Evolutionary conservation across 2,888 invertebrate genomes (phyloP), one percentile per base, ranked within the genome.

Genomic region (Eupithecia subfuscata): DNA sequence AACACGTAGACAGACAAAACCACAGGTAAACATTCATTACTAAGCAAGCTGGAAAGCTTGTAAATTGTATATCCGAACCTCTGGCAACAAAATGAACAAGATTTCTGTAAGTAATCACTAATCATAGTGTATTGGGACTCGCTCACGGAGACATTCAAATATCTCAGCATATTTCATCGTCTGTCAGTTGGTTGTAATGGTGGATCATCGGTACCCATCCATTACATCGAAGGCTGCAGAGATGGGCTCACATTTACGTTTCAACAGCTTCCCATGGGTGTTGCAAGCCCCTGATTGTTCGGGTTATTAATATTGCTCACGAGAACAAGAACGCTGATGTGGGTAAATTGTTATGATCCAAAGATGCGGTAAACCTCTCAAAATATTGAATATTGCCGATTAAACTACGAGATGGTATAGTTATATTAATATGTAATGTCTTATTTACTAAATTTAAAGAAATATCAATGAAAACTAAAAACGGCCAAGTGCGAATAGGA

Each of bases 241-340:
- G 81, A 79, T 75, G 81, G 75, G 77, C 79, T 76, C 76, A 75
- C 71, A 77, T 81, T 85, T 82, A 79, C 48, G 76, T 81, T 81
- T 75, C 81, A 74, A 81, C 81, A 82, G 78, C 63, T 77, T 84
- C 80, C 77, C 80, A 84, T 83, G 71, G 71, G 16, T 70, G 76
- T 81, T 82, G 78, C 81, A 79, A 78, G 70, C 73, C n/a, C 76
- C 76, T 75, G 79, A 81, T 82, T 78, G 80, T 78, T 76, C 65
- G 67, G 64, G 56, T 70, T 72, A 74, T 76, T 75, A 77, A 77
- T 76, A 78, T 70, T 70, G 40, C 52, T 70, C 73, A 73, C 65
- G 77, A 71, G 52, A 75, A 71, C 40, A 30, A 64, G 64, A 34
- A 60, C 60, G 60, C 52, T 68, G 69, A 69, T 74, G 64, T 71